Percentiles rank a stretch among this genome's conserved stretches.
phyloP scores from a whole-genome alignment of 1,140 invertebrate genomes.

The Bilobella aurantiaca region DNA sequence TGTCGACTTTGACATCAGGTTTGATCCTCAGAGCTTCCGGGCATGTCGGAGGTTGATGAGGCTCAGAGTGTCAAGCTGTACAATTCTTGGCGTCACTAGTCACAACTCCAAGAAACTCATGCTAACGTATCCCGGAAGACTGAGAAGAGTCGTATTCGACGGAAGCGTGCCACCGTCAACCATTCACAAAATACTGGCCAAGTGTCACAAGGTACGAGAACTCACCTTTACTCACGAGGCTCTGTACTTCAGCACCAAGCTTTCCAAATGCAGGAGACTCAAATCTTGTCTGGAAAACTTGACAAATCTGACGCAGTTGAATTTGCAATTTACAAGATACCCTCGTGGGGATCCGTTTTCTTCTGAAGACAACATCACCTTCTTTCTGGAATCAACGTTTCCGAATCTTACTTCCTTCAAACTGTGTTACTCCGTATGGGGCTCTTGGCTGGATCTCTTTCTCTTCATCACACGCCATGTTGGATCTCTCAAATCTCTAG shows the following conservation, averaged over 20 bases:
- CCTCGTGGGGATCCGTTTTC: slow-evolving; percentile 20
- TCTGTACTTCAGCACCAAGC: slow-evolving; percentile 10
- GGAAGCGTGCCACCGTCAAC: slow-evolving; percentile 13
- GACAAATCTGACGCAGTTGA: slow-evolving; percentile 11
- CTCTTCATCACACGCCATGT: slow-evolving; percentile 19
- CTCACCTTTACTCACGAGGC: slow-evolving; percentile 26
- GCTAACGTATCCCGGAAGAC: slow-evolving; percentile 11
- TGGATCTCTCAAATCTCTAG: slow-evolving; percentile 12
- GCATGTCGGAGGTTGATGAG: slow-evolving; percentile 12
- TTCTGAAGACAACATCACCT: slow-evolving; percentile 7
- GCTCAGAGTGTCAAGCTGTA: slow-evolving; percentile 10
- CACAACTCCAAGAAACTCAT: not conserved
- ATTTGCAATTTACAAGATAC: slow-evolving; percentile 25
- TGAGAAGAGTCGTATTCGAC: slow-evolving; percentile 25
- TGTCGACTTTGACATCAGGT: slow-evolving; percentile 22
- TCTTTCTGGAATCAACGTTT: slow-evolving; percentile 17
- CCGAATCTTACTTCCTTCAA: slow-evolving; percentile 20
- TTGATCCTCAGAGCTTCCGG: slow-evolving; percentile 19
- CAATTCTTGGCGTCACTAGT: slow-evolving; percentile 13
- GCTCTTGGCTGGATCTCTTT: slow-evolving; percentile 18
- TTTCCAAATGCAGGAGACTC: slow-evolving; percentile 4
- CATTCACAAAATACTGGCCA: slow-evolving; percentile 14
- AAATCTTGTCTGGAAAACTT: slow-evolving; percentile 6
- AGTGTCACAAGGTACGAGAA: slow-evolving; percentile 12
- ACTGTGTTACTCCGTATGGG: slow-evolving; percentile 26